Evolutionary conservation across 2,113 vertebrate genomes (phyloP), one percentile per base, ranked within the genome.

Genomic region (Salvator merianae): DNA sequence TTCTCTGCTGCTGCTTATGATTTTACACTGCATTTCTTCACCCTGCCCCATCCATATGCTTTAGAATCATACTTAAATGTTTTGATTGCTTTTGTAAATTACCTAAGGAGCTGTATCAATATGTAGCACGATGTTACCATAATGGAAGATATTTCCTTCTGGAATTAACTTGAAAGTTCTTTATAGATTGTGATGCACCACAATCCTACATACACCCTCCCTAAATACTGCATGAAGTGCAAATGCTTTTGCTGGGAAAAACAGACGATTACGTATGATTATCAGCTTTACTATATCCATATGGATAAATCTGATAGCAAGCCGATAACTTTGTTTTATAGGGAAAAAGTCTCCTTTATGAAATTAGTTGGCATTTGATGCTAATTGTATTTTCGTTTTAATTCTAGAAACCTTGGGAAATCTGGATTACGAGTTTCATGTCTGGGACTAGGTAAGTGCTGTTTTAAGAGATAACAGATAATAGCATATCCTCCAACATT

Each of bases 341-440:
- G 16, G 43, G 18, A 59, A 62, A 62, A 14, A 38, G 14, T 5
- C 40, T 63, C 38, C 47, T 62, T 43, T 78, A 59, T 20, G 26
- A 32, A 18, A 43, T 43, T 9, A 10, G 20, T 68, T 0, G 1
- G 8, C 38, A 5, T 40, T 50, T 85, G 34, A 1, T 1, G 3
- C 28, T 93, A 20, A 91, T 86, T 7, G 0, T 86, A 88, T 85
- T 88, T 7, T 90, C 77, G 30, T 78, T 90, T 94, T 92, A 87
- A 77, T 95, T 94, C 66, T 91, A 99, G 98, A 88, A 99, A 99
- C 94, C 97, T 99, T n/a, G 98, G 98, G 2, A 99, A 99, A 93
- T 98, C 98, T 0, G 98, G 98, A 93, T 97, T 98, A 88, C 94
- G 98, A 94, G 98, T 99, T 82, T 99, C 98, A 0, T 99, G 98